Percentiles rank a stretch among this genome's conserved stretches.
These are phyloP conservation scores for Cremastinae sp. DNA, from an alignment of 2,888 invertebrate species.

Conservation along the genomic window DNA sequence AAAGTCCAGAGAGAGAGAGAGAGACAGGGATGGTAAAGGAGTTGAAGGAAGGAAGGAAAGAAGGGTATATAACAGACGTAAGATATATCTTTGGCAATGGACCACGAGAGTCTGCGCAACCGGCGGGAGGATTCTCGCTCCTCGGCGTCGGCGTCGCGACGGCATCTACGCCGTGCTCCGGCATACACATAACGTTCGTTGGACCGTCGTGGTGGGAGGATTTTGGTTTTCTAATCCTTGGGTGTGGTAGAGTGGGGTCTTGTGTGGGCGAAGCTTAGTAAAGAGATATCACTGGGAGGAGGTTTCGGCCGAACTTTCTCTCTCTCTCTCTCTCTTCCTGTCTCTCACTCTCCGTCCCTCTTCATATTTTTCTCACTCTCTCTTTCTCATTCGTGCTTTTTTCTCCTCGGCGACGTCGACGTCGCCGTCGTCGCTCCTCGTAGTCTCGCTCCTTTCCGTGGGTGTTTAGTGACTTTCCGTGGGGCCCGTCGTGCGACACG, in stretches of 20 bases:
- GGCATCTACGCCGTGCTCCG: conserved; percentile 44
- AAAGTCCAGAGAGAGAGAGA: conserved; percentile 32
- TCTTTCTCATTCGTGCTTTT: too few relatives aligned
- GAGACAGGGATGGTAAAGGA: conserved; percentile 10
- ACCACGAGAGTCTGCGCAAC: conserved; percentile 61
- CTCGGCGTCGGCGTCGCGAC: conserved; percentile 54
- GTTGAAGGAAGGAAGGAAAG: not conserved
- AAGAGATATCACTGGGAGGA: conserved; percentile 32
- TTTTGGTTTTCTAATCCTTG: conserved; percentile 76
- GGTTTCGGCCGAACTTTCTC: conserved; percentile 50
- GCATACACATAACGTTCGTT: conserved; percentile 36
- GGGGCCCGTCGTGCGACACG: conserved; percentile 71
- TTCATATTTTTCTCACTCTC: conserved; percentile 3
- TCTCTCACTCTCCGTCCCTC: not conserved
- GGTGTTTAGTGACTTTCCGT: conserved; percentile 72
- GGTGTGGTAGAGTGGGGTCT: conserved; percentile 73
- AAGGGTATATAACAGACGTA: conserved; percentile 17
- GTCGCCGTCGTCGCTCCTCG: conserved; percentile 64
- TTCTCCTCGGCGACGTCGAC: conserved; percentile 48
- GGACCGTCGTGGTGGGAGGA: conserved; percentile 65
- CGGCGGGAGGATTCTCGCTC: conserved; percentile 38
- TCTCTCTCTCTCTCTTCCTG: too few relatives aligned
- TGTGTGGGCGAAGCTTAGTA: conserved; percentile 53
- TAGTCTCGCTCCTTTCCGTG: conserved; percentile 47
- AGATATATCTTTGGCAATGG: conserved; percentile 41